Evolutionary conservation across 2,797 vertebrate genomes (phyloP).

Genomic region (Pampus argenteus): DNA sequence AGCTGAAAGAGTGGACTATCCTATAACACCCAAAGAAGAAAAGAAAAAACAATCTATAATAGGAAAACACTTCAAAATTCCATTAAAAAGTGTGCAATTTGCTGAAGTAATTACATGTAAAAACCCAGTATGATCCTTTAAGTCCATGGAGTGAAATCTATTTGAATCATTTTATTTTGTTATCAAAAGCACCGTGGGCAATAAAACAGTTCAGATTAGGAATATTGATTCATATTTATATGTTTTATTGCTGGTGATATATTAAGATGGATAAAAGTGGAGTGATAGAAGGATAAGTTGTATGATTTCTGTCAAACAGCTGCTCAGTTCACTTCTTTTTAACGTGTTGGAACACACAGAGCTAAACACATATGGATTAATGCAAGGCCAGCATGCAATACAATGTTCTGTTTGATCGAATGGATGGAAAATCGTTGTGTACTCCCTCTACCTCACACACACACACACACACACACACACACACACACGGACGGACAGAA

Average conservation of each 20-base stretch:
- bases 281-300: not conserved
- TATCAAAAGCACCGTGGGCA: not conserved
- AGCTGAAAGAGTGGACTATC: not conserved
- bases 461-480: not conserved
- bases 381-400: not conserved
- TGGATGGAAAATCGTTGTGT: slow-evolving; percentile 1
- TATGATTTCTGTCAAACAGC: not conserved
- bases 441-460: too few species aligned
- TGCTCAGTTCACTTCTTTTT: not conserved
- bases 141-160: not conserved
- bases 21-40: too few species aligned
- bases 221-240: not conserved
- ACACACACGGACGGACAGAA: slow-evolving; percentile 13
- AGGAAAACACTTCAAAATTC: not conserved
- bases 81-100: not conserved
- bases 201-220: not conserved
- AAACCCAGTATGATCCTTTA: not conserved
- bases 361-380: not conserved
- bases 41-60: too few species aligned
- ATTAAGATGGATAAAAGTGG: not conserved
- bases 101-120: too few species aligned
- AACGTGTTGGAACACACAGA: not conserved
- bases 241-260: not conserved
- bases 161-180: not conserved
- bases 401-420: not conserved